Base-by-base conservation (phyloP, 2,113 vertebrate genomes). In the Natator depressus region DNA sequence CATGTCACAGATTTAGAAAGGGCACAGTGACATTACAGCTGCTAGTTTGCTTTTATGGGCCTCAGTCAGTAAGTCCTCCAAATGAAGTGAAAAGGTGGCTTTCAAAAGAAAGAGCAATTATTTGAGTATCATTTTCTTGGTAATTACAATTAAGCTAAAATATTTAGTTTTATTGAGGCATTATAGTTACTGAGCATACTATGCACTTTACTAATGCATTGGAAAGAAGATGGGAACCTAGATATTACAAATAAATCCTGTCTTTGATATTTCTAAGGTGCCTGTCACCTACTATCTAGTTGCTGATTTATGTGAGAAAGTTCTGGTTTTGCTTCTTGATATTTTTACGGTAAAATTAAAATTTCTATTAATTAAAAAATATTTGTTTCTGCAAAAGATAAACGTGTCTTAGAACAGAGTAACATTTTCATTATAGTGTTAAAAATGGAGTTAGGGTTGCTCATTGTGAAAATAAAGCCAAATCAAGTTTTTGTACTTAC, bases 81-180 rank as follows among this genome's bases (percentile, higher is more conserved):
- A 94, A 89, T 80, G 0, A 72, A 88, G 5, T 88, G 16, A 75
- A 91, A 81, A 92, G 49, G 5, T 76, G 8, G 6, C 29, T 46
- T 46, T 20, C 91, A 57, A 91, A 88, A 89, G 69, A 80, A 94
- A 76, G 5, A 5, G 4, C 42, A 25, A 7, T 80, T 93, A 80
- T 89, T 62, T 47, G 55, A 79, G 35, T 80, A 4, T n/a, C 2
- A 19, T n/a, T 83, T 1, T 54, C 49, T 89, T 92, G 84, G 31
- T 51, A 49, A 80, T 59, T 62, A 85, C 90, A 96, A 89, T 81
- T 47, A 83, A 79, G 16, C 4, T 75, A 81, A 50, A 87, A 50
- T 8, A n/a, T 87, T 85, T 85, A 31, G 10, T 87, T 91, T 93
- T 38, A 29, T 19, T 75, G 57, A 6, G 22, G 69, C 25, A 62